A percentile compares a stretch with the other conserved stretches of the same genome.
Evolutionary conservation across 1,140 invertebrate genomes (phyloP).

Genomic region (Dreissena rostriformis): DNA sequence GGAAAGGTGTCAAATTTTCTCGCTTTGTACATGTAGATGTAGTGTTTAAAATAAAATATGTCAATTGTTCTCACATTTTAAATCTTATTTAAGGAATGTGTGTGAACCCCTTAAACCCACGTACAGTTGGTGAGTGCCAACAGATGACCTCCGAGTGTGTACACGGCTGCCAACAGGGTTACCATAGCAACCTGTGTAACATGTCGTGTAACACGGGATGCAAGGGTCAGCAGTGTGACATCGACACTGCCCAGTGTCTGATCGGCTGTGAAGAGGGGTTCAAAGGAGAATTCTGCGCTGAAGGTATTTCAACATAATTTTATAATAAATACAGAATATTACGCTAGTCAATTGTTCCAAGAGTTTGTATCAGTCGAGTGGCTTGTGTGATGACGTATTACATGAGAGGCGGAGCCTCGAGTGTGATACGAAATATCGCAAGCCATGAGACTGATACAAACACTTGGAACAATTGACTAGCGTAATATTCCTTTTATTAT

Average conservation of each 20-base stretch:
- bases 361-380: no score
- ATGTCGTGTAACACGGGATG: background rate
- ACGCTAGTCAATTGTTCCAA: no score
- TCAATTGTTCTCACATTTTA: no score
- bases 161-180: background rate
- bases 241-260: background rate
- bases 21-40: background rate
- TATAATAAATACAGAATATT: no score
- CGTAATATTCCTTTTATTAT: no score
- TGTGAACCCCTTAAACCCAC: background rate
- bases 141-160: background rate
- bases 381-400: no score
- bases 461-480: no score
- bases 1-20: no score
- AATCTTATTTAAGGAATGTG: background rate
- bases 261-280: conserved; percentile 1
- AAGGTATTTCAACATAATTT: background rate
- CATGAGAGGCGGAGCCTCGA: no score
- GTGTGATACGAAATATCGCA: no score
- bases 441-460: no score
- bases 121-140: background rate
- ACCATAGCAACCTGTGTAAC: background rate
- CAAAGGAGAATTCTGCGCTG: background rate
- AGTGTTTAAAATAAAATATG: no score
- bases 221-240: background rate